A percentile compares a stretch with the other conserved stretches of the same genome.
phyloP scores from a whole-genome alignment of 2,888 invertebrate genomes.

The Ornithoptera priamus region DNA sequence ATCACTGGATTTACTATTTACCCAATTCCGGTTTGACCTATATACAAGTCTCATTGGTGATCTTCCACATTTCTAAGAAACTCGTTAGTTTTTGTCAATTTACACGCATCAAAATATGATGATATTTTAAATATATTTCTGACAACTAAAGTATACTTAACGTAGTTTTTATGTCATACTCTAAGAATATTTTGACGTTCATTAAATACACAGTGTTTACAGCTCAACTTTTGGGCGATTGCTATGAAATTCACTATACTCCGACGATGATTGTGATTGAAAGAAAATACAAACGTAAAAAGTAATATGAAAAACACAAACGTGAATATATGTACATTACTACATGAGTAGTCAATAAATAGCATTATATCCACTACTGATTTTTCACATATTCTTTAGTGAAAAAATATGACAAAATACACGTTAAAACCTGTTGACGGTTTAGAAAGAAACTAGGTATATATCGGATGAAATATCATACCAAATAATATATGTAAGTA shows the following conservation, averaged over 20 bases:
- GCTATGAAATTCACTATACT: neutral
- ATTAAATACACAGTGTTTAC: neutral
- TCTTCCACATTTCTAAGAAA: conserved; percentile 69
- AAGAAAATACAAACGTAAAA: too few relatives aligned
- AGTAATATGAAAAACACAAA: too few relatives aligned
- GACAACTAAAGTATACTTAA: neutral
- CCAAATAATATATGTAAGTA: too few relatives aligned
- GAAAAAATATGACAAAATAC: too few relatives aligned
- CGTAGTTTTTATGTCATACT: neutral
- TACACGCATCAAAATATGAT: conserved; percentile 28
- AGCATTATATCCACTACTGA: too few relatives aligned
- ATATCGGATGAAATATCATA: too few relatives aligned
- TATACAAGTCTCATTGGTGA: conserved; percentile 44
- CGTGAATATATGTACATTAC: too few relatives aligned
- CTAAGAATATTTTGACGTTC: neutral
- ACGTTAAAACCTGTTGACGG: too few relatives aligned
- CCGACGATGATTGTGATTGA: too few relatives aligned
- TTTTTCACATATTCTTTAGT: too few relatives aligned
- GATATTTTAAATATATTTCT: neutral
- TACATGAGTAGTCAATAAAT: too few relatives aligned
- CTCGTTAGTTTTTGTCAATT: conserved; percentile 61
- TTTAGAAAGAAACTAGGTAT: too few relatives aligned
- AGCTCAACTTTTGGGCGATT: neutral
- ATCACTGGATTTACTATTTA: conserved; percentile 36
- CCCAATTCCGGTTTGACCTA: conserved; percentile 57